phyloP scores from a whole-genome alignment of 2,888 invertebrate genomes.

The Herminia tarsipennalis region DNA sequence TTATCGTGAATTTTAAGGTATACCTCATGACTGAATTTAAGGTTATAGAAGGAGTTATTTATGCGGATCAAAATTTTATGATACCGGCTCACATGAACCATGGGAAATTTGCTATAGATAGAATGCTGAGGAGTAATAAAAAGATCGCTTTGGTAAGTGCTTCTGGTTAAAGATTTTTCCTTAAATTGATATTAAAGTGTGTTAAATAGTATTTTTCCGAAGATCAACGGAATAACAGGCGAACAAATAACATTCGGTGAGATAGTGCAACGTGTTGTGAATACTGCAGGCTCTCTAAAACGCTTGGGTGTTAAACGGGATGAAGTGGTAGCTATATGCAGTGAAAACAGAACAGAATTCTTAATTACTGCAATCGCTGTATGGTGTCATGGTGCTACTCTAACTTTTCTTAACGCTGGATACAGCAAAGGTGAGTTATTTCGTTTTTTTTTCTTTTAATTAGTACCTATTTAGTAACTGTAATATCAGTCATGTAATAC shows the following conservation, averaged over 20 bases:
- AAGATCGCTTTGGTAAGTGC: constrained; percentile 61
- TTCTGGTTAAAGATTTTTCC: neutral
- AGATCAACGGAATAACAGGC: constrained; percentile 50
- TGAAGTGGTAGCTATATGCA: constrained; percentile 62
- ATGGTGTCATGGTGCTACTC: constrained; percentile 48
- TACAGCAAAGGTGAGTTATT: constrained; percentile 56
- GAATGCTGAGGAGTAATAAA: constrained; percentile 47
- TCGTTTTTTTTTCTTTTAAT: too few relatives aligned
- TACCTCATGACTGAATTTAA: constrained; percentile 1
- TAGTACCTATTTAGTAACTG: too few relatives aligned
- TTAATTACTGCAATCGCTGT: constrained; percentile 46
- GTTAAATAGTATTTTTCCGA: constrained; percentile 31
- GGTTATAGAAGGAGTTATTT: constrained; percentile 40
- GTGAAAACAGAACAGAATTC: constrained; percentile 64
- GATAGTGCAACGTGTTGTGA: constrained; percentile 54
- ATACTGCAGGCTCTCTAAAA: constrained; percentile 50
- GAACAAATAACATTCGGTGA: constrained; percentile 54
- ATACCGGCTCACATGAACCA: constrained; percentile 62
- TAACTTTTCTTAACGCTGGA: constrained; percentile 56
- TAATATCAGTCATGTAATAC: too few relatives aligned
- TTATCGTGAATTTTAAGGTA: neutral
- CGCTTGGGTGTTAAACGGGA: constrained; percentile 53
- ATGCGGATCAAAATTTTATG: constrained; percentile 47
- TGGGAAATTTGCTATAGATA: constrained; percentile 56
- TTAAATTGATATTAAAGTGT: neutral